These are phyloP conservation scores for Carassius auratus DNA, from an alignment of 2,113 vertebrate species.

Conservation along the genomic window DNA sequence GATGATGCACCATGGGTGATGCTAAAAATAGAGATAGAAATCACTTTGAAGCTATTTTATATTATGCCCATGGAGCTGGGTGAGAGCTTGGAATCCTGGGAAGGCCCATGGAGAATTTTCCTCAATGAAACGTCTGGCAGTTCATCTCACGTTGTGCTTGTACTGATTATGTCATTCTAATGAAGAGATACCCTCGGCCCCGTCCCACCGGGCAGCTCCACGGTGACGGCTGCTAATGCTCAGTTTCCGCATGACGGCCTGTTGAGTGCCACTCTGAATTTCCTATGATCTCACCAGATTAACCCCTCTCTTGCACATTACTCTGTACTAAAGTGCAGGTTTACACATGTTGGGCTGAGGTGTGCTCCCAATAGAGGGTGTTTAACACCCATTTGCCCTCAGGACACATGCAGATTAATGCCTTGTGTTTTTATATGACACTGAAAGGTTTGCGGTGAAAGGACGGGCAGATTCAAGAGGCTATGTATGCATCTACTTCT, in stretches of 20 bases:
- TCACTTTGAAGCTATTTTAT: conserved; percentile 43
- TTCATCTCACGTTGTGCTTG: conserved; percentile 56
- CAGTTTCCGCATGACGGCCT: conserved; percentile 55
- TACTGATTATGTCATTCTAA: conserved; percentile 67
- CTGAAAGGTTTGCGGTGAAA: not conserved
- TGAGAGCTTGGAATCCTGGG: not conserved
- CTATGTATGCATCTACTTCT: not conserved
- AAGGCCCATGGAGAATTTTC: conserved; percentile 46
- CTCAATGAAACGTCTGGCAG: conserved; percentile 41
- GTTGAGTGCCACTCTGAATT: conserved; percentile 56
- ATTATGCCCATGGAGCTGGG: conserved; percentile 15
- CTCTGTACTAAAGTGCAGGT: not conserved
- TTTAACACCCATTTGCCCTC: not conserved
- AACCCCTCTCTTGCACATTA: conserved; percentile 42
- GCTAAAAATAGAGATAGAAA: conserved; percentile 52
- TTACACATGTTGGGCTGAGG: not conserved
- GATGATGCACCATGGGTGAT: conserved; percentile 57
- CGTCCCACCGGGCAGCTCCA: conserved; percentile 44
- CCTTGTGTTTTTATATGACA: not conserved
- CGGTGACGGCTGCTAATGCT: conserved; percentile 21
- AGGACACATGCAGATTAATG: not conserved
- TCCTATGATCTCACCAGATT: conserved; percentile 59
- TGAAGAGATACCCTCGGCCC: conserved; percentile 54
- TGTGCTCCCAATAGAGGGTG: conserved; percentile 18
- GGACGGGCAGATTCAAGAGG: too few species aligned